Percentiles rank a stretch among this genome's conserved stretches.
phyloP scores from a whole-genome alignment of 1,140 invertebrate species.

The Apis laboriosa region DNA sequence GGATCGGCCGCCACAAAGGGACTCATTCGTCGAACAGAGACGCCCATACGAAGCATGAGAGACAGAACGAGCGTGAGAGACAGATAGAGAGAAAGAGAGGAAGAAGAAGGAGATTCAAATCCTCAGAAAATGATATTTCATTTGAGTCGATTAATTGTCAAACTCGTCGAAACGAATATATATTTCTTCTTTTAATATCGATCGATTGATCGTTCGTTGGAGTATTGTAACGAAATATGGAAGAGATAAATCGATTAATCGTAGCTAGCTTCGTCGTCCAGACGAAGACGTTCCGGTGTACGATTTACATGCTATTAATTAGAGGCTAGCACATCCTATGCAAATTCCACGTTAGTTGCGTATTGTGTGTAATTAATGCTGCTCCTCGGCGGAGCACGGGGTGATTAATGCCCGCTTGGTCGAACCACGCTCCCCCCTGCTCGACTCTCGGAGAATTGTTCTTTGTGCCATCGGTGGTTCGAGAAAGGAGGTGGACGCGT shows the following conservation, averaged over 20 bases:
- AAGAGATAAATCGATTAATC: constrained; percentile 30
- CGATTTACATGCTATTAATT: constrained; percentile 55
- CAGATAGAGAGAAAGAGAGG: too few species aligned
- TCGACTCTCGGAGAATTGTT: constrained; percentile 1
- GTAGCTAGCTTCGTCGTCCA: not conserved
- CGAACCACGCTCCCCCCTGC: not conserved
- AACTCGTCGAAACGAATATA: too few species aligned
- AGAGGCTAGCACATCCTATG: constrained; percentile 54
- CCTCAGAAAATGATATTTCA: too few species aligned
- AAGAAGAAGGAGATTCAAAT: too few species aligned
- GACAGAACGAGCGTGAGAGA: not conserved
- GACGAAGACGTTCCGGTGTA: constrained; percentile 4
- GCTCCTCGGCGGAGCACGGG: constrained; percentile 52
- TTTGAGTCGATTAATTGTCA: too few species aligned
- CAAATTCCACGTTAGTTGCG: constrained; percentile 57
- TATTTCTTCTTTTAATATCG: too few species aligned
- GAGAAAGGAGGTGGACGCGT: not conserved
- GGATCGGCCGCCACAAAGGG: constrained; percentile 29
- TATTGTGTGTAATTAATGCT: constrained; percentile 62
- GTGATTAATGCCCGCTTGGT: constrained; percentile 56
- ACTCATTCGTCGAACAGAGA: not conserved
- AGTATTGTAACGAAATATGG: too few species aligned
- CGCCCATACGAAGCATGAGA: not conserved
- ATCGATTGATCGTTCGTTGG: not conserved
- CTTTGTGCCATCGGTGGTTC: not conserved